Base-by-base conservation (phyloP, 2,797 vertebrate species). In the Leptodactylus fallax region DNA sequence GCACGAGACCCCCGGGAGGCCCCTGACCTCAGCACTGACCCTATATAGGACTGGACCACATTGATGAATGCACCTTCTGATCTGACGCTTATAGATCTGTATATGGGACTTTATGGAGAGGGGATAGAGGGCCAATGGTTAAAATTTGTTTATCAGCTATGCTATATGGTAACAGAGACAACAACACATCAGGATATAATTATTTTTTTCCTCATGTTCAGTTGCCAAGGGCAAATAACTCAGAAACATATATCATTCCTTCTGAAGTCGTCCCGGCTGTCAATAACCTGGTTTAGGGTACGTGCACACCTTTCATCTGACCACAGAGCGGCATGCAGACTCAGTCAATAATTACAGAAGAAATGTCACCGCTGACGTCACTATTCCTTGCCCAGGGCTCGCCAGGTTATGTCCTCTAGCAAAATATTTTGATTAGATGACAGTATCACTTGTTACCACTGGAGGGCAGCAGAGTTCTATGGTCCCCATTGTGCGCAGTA, bases 381-480 rank as follows among this genome's bases (percentile, higher is more conserved):
- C 51, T 21, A 16, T 14, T 60, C 45, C 0, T 74, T 74, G 69
- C 81, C 81, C 25, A 12, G 17, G 36, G 58, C 60, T 45, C 25
- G 0, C 27, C 21, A 81, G 23, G 3, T 16, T n/a, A 27, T 67
- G 80, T 51, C 60, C 36, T 81, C 3, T 9, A 8, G 81, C 25
- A 13, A 83, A 21, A 25, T 58, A n/a, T 11, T 76, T 76, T 16
- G 0, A 25, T 25, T 51, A 21, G 55, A 51, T 6, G 47, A 71
- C 69, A 87, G 36, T 87, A 82, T 80, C 49, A 7, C 9, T 67
- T 60, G 2, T 16, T 8, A 65, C 83, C 83, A 85, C 78, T 13
- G 25, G 87, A 65, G 76, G 87, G 69, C 83, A 85, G 78, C 77
- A 88, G 76, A 81, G 55, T 36, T 71, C 67, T 12, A 71, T 83